Evolutionary conservation across 2,113 vertebrate genomes (phyloP).

Genomic region (Fukomys damarensis): DNA sequence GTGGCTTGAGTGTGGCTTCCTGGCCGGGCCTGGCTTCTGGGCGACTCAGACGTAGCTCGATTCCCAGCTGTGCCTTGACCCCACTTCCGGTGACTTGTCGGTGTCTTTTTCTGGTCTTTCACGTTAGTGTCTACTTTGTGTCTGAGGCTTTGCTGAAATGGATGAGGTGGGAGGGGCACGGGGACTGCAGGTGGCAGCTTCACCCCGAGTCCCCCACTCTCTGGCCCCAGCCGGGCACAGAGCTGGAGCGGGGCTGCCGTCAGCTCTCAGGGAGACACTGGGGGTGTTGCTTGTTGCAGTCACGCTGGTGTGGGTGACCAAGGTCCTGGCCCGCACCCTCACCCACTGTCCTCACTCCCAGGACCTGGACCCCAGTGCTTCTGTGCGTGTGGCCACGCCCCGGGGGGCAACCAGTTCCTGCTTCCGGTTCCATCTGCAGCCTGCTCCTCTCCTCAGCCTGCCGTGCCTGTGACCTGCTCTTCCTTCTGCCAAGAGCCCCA

Average conservation of each 20-base stretch:
- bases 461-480: too few relatives aligned
- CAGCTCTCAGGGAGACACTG: too few relatives aligned
- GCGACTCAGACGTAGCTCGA: not conserved
- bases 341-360: not conserved
- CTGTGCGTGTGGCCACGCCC: too few relatives aligned
- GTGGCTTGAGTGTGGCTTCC: not conserved
- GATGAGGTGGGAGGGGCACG: not conserved
- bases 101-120: not conserved
- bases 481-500: not conserved
- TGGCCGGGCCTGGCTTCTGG: not conserved
- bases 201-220: not conserved
- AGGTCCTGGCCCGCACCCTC: too few relatives aligned
- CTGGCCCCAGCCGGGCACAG: not conserved
- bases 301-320: not conserved
- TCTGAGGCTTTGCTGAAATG: not conserved
- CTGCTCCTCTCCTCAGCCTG: accelerated
- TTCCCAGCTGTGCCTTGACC: not conserved
- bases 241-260: not conserved
- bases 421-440: too few relatives aligned
- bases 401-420: too few relatives aligned
- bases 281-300: accelerated
- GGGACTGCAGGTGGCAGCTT: not conserved
- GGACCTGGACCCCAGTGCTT: not conserved
- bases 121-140: not conserved
- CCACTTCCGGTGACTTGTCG: not conserved